Evolutionary conservation across 1,140 invertebrate species (phyloP).

Genomic region (Phymorhynchus buccinoides): DNA sequence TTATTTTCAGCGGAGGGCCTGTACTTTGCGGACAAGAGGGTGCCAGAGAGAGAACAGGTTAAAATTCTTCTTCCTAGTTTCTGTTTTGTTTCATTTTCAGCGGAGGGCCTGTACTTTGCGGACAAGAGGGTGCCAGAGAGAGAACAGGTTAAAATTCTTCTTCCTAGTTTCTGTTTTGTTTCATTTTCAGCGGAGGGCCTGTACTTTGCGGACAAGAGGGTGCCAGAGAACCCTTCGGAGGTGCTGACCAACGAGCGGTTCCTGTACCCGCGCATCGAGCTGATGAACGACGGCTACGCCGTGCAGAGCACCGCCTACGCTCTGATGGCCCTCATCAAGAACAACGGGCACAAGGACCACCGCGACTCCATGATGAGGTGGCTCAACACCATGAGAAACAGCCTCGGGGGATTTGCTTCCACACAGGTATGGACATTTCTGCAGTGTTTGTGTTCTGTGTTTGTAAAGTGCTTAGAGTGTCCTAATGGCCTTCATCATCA

Average conservation of each 20-base stretch:
- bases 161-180: too few relatives aligned
- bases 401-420: conserved; percentile 95
- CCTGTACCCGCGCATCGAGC: conserved; percentile 83
- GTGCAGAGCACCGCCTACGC: conserved; percentile 94
- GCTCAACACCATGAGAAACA: conserved; percentile 91
- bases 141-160: too few relatives aligned
- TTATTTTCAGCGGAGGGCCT: too few relatives aligned
- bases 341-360: conserved; percentile 51
- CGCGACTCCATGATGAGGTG: conserved; percentile 86
- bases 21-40: too few relatives aligned
- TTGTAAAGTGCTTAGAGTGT: too few relatives aligned
- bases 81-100: too few relatives aligned
- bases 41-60: too few relatives aligned
- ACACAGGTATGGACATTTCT: conserved; percentile 83
- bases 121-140: conserved; percentile 63
- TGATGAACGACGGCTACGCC: conserved; percentile 90
- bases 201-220: conserved; percentile 67
- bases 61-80: too few relatives aligned
- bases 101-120: conserved; percentile 65
- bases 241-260: conserved; percentile 83
- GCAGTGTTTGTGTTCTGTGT: too few relatives aligned
- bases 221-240: conserved; percentile 63
- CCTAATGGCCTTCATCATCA: too few relatives aligned
- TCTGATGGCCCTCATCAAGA: conserved; percentile 83
- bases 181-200: conserved; percentile 57